These are phyloP conservation scores for Helogale parvula DNA, from an alignment of 2,113 vertebrate species.

Conservation along the genomic window DNA sequence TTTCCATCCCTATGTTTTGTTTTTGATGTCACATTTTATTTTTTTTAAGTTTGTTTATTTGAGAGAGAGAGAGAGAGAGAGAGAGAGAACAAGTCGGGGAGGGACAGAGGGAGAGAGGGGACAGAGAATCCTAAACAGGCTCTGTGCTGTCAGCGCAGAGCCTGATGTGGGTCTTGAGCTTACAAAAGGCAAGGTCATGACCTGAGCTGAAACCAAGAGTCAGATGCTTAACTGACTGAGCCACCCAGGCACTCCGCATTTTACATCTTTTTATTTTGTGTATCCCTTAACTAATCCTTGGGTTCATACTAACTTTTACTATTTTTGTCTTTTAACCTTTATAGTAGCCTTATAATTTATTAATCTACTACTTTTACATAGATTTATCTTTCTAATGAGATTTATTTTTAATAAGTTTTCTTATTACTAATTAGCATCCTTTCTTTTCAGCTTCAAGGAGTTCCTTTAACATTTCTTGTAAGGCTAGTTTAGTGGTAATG, in stretches of 20 bases:
- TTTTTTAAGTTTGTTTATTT: too few species aligned
- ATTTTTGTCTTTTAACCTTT: background rate
- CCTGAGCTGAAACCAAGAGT: too few species aligned
- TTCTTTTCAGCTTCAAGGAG: background rate
- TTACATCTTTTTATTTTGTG: background rate
- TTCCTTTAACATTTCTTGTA: background rate
- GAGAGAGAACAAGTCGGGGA: too few species aligned
- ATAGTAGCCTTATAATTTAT: background rate
- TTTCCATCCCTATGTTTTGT: background rate
- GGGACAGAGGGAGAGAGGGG: too few species aligned
- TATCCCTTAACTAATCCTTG: background rate
- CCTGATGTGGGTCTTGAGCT: too few species aligned
- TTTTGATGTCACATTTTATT: background rate
- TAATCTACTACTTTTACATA: background rate
- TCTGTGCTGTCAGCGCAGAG: too few species aligned
- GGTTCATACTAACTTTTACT: background rate
- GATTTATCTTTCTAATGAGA: background rate
- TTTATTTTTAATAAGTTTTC: background rate
- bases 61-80: too few species aligned
- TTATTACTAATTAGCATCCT: background rate
- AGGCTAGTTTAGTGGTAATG: background rate
- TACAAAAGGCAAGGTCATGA: too few species aligned
- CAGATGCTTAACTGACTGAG: too few species aligned
- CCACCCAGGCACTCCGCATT: background rate
- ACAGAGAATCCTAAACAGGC: too few species aligned